A percentile compares a stretch with the other conserved stretches of the same genome.
These are phyloP conservation scores for Scarus forsteni DNA, from an alignment of 2,797 vertebrate genomes.

Conservation along the genomic window DNA sequence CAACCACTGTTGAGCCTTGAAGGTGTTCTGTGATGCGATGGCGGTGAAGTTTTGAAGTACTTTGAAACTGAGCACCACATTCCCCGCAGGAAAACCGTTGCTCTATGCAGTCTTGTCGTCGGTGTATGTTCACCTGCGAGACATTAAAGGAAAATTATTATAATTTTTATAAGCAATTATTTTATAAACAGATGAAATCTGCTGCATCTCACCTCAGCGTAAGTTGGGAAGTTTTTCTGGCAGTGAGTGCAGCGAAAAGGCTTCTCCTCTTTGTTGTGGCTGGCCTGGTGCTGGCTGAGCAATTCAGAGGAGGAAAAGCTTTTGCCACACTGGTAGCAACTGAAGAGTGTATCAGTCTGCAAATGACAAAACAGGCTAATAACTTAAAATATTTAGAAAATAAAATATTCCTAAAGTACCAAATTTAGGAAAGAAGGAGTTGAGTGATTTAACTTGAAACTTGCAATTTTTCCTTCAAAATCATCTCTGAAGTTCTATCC, in stretches of 20 bases:
- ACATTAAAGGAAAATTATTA: constrained; percentile 17
- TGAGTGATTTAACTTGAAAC: no score
- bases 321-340: constrained; percentile 87
- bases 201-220: constrained; percentile 77
- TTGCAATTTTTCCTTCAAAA: no score
- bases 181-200: background rate
- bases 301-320: constrained; percentile 84
- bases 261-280: constrained; percentile 83
- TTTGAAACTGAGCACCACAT: constrained; percentile 82
- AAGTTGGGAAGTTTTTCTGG: constrained; percentile 77
- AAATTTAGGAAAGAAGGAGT: no score
- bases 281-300: constrained; percentile 84
- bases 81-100: constrained; percentile 80
- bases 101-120: constrained; percentile 80
- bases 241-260: constrained; percentile 83
- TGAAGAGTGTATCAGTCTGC: constrained; percentile 84
- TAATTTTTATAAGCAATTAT: background rate
- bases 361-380: background rate
- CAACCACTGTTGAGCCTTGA: constrained; percentile 30
- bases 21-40: constrained; percentile 82
- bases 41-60: constrained; percentile 77
- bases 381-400: background rate
- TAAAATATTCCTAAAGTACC: no score
- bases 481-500: no score
- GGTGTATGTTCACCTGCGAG: constrained; percentile 83